Conservation (phyloP, 2,888 invertebrate species). For the Hylaea fasciaria region DNA sequence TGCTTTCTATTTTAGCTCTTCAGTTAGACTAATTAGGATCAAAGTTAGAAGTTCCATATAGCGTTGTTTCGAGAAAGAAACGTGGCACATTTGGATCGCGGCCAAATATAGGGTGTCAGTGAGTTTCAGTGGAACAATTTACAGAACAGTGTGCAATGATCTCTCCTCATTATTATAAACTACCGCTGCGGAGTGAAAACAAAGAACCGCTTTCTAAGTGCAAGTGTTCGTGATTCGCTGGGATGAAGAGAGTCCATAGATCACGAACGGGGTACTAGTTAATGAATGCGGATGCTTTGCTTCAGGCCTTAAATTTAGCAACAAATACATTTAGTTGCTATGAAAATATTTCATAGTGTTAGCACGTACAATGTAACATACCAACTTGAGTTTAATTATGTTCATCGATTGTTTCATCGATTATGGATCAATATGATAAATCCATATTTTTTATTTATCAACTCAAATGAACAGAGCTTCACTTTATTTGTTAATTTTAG, state of each 20-base stretch:
- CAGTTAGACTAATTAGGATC: constrained; percentile 50
- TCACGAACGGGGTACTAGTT: constrained; percentile 55
- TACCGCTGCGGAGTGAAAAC: constrained; percentile 76
- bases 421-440: no score
- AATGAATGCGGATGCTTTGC: constrained; percentile 69
- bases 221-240: constrained; percentile 58
- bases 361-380: no score
- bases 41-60: constrained; percentile 47
- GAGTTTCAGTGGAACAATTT: constrained; percentile 62
- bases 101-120: constrained; percentile 62
- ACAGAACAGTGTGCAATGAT: constrained; percentile 73
- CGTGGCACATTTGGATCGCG: constrained; percentile 59
- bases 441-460: no score
- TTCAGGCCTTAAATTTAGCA: not conserved
- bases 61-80: constrained; percentile 50
- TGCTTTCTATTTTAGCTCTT: constrained; percentile 22
- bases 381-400: no score
- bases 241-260: constrained; percentile 58
- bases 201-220: constrained; percentile 80
- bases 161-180: constrained; percentile 77
- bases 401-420: no score
- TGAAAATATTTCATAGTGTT: no score
- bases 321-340: not conserved
- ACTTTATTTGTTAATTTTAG: no score
- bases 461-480: no score